A percentile compares a stretch with the other conserved stretches of the same genome.
phyloP scores from a whole-genome alignment of 1,140 invertebrate species.

The Drosophila biarmipes region DNA sequence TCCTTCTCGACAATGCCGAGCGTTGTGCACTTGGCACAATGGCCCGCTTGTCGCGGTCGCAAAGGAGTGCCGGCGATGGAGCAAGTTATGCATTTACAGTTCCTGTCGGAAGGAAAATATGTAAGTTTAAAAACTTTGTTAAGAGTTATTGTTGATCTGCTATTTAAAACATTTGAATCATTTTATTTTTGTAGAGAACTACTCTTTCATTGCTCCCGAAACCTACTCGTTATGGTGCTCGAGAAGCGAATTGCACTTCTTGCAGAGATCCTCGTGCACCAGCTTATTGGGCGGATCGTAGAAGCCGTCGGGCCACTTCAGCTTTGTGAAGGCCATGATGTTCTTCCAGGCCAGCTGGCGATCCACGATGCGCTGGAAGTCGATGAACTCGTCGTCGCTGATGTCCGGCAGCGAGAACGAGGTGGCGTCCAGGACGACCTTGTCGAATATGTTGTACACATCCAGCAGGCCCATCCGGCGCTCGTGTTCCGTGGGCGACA shows the following conservation, averaged over 20 bases:
- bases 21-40: conserved; percentile 78
- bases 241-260: conserved; percentile 76
- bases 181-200: too few relatives aligned
- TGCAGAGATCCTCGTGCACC: conserved; percentile 76
- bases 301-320: conserved; percentile 80
- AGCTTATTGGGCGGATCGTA: conserved; percentile 79
- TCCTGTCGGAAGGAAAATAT: conserved; percentile 27
- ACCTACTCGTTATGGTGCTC: conserved; percentile 80
- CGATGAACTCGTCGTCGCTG: conserved; percentile 76
- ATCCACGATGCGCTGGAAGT: conserved; percentile 79
- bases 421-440: conserved; percentile 78
- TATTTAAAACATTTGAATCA: too few relatives aligned
- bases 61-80: conserved; percentile 80
- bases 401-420: conserved; percentile 78
- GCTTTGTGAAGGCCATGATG: conserved; percentile 80
- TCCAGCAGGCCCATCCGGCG: conserved; percentile 73
- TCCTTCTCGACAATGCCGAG: conserved; percentile 80
- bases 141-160: background rate
- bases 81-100: conserved; percentile 83
- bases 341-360: conserved; percentile 82
- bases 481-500: conserved; percentile 75
- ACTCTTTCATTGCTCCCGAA: too few relatives aligned
- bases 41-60: conserved; percentile 60
- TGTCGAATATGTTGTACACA: conserved; percentile 82
- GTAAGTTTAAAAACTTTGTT: background rate